Evolutionary conservation across 2,888 invertebrate genomes (phyloP), one percentile per base, ranked within the genome.

Genomic region (Clistopyga incitator): DNA sequence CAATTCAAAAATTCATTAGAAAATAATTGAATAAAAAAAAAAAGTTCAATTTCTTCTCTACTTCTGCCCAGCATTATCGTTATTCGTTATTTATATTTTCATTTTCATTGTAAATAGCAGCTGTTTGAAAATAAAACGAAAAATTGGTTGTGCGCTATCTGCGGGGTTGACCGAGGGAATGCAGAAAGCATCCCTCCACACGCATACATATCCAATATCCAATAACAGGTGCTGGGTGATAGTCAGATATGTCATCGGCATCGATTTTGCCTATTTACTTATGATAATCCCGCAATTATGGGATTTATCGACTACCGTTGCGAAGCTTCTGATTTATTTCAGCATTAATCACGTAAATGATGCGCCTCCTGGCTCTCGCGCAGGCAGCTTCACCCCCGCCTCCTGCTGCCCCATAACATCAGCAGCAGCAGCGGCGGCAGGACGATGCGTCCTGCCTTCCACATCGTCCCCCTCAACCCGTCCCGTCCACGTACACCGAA

Each of bases 311-410:
- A 91, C 90, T 91, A 87, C 90, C 90, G 91, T 90, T 90, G 87
- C 90, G 90, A 89, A 88, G 88, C 91, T 89, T 88, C 91, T 93
- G 92, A 93, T 93, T 93, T 92, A 93, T 92, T 92, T 92, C 92
- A 89, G 89, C 92, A 93, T 93, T 93, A 92, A 93, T 93, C 93
- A 93, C 91, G 90, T 91, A 92, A 93, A 93, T 93, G 92, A 93
- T 92, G 92, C 90, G 90, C 90, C 90, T 87, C 84, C 88, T 18
- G 74, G 82, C 70, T 68, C 71, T 64, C 78, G 65, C 59, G 61
- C 72, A 82, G 84, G 65, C 72, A 82, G 84, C 29, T 78, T 83
- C 84, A 85, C 88, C 87, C 91, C 90, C 91, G 88, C 90, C 88
- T 88, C 88, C 88, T 88, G 87, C 88, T 91, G 88, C 88, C 88